Conservation (phyloP, 2,888 invertebrate species). For the Lepidonotus clava region DNA sequence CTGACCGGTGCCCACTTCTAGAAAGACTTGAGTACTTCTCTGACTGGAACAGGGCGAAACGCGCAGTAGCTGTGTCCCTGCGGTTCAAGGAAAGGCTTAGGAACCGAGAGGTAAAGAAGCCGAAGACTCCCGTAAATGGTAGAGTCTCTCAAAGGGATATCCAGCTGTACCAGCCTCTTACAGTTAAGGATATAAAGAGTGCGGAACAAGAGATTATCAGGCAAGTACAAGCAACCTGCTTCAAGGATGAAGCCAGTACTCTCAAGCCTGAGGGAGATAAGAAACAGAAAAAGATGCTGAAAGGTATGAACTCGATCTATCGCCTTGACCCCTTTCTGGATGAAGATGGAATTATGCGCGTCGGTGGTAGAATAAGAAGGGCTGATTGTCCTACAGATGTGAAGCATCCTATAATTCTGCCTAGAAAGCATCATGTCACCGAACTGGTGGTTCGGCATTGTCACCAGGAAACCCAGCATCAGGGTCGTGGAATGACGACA, state of each 20-base stretch:
- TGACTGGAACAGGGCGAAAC: constrained; percentile 46
- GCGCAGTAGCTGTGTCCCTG: background rate
- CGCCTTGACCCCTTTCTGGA: constrained; percentile 59
- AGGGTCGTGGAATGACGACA: constrained; percentile 64
- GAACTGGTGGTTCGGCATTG: constrained; percentile 60
- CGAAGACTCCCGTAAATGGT: background rate
- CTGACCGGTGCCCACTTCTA: background rate
- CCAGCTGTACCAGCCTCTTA: no score
- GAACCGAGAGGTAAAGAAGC: background rate
- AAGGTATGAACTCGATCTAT: background rate
- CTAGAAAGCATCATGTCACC: constrained; percentile 48
- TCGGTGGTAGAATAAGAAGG: constrained; percentile 58
- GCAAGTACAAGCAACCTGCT: constrained; percentile 10
- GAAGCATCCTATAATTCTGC: constrained; percentile 59
- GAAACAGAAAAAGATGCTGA: no score
- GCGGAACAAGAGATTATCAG: constrained; percentile 43
- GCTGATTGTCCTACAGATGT: background rate
- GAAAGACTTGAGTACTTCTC: constrained; percentile 40
- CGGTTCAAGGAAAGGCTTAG: background rate
- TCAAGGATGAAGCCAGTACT: background rate
- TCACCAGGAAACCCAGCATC: constrained; percentile 63
- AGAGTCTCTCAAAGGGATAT: no score
- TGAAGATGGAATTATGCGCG: constrained; percentile 59
- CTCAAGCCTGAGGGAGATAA: background rate
- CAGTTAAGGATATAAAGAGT: no score